phyloP scores from a whole-genome alignment of 2,888 invertebrate genomes.

The Drosophila nr. perissopoda region DNA sequence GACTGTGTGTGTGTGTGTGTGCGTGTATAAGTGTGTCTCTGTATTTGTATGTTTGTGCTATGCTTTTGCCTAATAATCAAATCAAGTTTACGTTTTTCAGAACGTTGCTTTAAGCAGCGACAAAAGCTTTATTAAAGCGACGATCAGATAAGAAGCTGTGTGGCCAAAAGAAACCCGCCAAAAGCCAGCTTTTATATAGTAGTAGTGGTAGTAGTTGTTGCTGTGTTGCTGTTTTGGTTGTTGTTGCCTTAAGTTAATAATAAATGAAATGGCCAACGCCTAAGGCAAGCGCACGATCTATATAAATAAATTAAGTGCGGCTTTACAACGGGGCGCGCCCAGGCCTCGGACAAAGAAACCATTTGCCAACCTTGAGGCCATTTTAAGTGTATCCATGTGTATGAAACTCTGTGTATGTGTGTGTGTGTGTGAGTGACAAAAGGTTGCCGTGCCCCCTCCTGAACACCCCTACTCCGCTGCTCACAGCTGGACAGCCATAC shows the following conservation, averaged over 20 bases:
- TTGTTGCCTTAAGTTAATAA: slow-evolving; percentile 48
- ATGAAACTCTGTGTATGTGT: not conserved
- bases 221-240: slow-evolving; percentile 22
- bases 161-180: slow-evolving; percentile 54
- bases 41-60: slow-evolving; percentile 19
- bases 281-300: slow-evolving; percentile 77
- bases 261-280: slow-evolving; percentile 77
- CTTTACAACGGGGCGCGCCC: slow-evolving; percentile 71
- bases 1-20: not conserved
- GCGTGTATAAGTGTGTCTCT: slow-evolving; percentile 6
- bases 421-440: slow-evolving; percentile 27
- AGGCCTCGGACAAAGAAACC: slow-evolving; percentile 67
- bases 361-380: slow-evolving; percentile 69
- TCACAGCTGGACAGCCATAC: slow-evolving; percentile 1
- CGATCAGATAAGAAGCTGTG: slow-evolving; percentile 75
- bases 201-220: not conserved
- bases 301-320: slow-evolving; percentile 72
- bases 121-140: slow-evolving; percentile 73
- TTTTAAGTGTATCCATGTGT: not conserved
- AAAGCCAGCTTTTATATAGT: slow-evolving; percentile 30
- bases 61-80: slow-evolving; percentile 71
- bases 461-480: not conserved
- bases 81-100: slow-evolving; percentile 75
- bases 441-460: slow-evolving; percentile 44
- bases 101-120: slow-evolving; percentile 56